Conservation (phyloP, 2,113 vertebrate species). For the Leucoraja erinaceus region DNA sequence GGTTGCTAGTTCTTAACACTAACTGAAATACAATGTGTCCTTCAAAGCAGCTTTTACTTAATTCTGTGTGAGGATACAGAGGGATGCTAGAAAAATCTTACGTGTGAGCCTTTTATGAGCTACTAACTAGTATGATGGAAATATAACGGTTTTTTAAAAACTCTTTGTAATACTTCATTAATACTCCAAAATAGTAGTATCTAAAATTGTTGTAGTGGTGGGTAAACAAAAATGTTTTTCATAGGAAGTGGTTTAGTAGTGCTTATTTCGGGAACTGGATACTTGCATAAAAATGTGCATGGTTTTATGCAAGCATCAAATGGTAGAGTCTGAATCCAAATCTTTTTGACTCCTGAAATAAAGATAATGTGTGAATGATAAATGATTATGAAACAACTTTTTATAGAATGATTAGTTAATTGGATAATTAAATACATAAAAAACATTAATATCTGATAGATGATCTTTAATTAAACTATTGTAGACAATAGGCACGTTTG, state of each 20-base stretch:
- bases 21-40: background rate
- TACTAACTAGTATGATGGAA: background rate
- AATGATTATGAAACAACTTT: background rate
- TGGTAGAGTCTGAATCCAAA: background rate
- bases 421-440: background rate
- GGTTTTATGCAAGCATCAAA: slow-evolving; percentile 2
- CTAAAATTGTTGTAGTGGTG: background rate
- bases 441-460: background rate
- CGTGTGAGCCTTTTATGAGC: background rate
- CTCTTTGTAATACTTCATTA: background rate
- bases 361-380: background rate
- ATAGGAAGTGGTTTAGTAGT: background rate
- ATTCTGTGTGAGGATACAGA: background rate
- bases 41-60: background rate
- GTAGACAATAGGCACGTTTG: background rate
- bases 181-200: no score
- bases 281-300: background rate
- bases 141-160: background rate
- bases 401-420: background rate
- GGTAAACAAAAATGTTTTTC: background rate
- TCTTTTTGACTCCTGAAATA: background rate
- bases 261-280: background rate
- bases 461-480: background rate
- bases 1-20: background rate
- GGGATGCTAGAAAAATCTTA: background rate